Base-by-base conservation (phyloP, 2,888 invertebrate genomes). In the Parapristionchus giblindavisi region DNA sequence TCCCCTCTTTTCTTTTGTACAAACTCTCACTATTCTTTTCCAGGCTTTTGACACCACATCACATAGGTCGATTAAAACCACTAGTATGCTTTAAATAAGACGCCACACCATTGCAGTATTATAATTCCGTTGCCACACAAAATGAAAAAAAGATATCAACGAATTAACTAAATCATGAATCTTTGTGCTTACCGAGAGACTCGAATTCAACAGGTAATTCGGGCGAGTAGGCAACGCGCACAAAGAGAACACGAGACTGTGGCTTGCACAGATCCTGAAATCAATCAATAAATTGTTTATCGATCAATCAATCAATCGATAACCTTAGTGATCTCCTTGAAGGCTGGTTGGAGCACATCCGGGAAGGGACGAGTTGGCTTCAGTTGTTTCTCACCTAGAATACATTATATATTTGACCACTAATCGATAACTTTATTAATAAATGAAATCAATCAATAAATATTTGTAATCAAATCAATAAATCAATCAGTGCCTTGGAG, bases 261-360 rank as follows among this genome's bases (percentile, higher is more conserved):
- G 63, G 63, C 63, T 43, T 43, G 63, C 63, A 65, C 1, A 65
- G 43, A 24, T 65, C 63, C 63, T 65, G 40, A n/a, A 1, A 61
- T 14, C 8, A 17, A 43, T 43, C 8, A 43, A 17, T 8, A 14
- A 43, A 43, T 14, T 17, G 34, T 58, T 58, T 2, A 2, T 17
- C 21, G 3, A 58, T 34, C 17, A 5, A 6, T 34, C 1, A 3
- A 34, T 1, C 27, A 58, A 21, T 27, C 27, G 8, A 17, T 54
- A 54, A 86, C 86, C 56, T 78, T 58, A 40, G 80, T 70, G 65
- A 86, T 78, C 43, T 80, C 76, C 24, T 80, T 77, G 24, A 83
- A 76, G 3, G 82, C 84, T 2, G 82, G 72, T 27, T 70, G 76
- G 71, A 85, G 85, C 43, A 83, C 73, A 70, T 86, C 86, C 4